A percentile compares a stretch with the other conserved stretches of the same genome.
Conservation (phyloP, 2,888 invertebrate genomes). For the Invenusta paracnida region DNA sequence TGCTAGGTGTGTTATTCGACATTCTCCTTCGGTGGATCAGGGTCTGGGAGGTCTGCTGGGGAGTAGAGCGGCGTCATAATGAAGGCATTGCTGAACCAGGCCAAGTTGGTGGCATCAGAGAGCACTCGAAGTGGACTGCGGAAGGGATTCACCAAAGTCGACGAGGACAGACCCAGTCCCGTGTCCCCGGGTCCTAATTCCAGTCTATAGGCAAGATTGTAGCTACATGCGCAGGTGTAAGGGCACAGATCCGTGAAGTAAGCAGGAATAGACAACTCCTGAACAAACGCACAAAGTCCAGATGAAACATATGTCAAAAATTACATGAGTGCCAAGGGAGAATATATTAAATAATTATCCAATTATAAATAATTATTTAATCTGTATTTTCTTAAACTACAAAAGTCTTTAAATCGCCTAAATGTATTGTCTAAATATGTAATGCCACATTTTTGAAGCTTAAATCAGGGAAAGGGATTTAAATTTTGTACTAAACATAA, state of each 20-base stretch:
- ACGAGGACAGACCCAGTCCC: slow-evolving; percentile 45
- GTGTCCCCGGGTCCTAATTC: slow-evolving; percentile 48
- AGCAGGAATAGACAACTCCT: slow-evolving; percentile 49
- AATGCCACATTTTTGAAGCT: no score
- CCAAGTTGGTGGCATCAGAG: slow-evolving; percentile 15
- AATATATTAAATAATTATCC: neutral
- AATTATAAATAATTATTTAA: slow-evolving; percentile 25
- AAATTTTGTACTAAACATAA: no score
- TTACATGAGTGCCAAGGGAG: neutral
- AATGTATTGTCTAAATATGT: no score
- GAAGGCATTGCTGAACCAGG: slow-evolving; percentile 32
- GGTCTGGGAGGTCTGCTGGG: neutral
- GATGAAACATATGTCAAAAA: slow-evolving; percentile 1
- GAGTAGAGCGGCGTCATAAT: neutral
- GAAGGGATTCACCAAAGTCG: slow-evolving; percentile 55
- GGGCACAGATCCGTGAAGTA: slow-evolving; percentile 56
- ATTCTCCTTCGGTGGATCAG: slow-evolving; percentile 3
- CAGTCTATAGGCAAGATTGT: slow-evolving; percentile 24
- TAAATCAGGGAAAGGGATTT: no score
- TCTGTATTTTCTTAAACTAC: no score
- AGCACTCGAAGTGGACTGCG: slow-evolving; percentile 51
- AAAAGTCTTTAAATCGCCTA: no score
- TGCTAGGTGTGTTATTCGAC: no score
- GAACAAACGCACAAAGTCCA: slow-evolving; percentile 45
- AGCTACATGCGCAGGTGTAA: slow-evolving; percentile 51